phyloP scores from a whole-genome alignment of 2,888 invertebrate genomes.

The Brenthis ino region DNA sequence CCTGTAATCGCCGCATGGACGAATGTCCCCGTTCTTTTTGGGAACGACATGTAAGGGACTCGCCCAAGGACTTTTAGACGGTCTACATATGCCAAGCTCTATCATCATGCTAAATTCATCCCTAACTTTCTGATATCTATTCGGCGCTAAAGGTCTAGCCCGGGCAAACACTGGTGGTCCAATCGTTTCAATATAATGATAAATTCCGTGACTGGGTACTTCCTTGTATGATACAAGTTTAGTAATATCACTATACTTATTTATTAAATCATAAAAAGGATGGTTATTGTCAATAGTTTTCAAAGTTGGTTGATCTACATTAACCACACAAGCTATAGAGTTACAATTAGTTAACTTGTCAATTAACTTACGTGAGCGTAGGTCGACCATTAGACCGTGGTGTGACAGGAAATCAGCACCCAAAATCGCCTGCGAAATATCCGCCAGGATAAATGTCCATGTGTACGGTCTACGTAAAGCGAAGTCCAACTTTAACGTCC shows the following conservation, averaged over 20 bases:
- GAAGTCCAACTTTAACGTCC: slow-evolving; percentile 28
- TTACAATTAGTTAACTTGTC: not conserved
- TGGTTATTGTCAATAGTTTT: not conserved
- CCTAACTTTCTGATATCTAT: slow-evolving; percentile 1
- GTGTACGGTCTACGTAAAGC: slow-evolving; percentile 31
- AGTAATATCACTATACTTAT: no score
- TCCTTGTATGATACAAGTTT: no score
- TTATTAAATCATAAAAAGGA: no score
- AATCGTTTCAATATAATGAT: no score
- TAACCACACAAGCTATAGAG: not conserved
- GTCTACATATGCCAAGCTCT: slow-evolving; percentile 19
- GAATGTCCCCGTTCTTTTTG: slow-evolving; percentile 17
- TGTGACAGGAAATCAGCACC: slow-evolving; percentile 33
- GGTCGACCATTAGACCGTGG: no score
- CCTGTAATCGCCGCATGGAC: slow-evolving; percentile 18
- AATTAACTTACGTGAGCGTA: slow-evolving; percentile 1
- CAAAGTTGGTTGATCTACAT: no score
- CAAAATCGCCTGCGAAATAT: no score
- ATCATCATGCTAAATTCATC: slow-evolving; percentile 21
- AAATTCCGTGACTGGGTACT: no score
- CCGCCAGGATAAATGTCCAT: slow-evolving; percentile 34
- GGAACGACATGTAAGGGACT: slow-evolving; percentile 18
- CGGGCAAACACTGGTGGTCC: no score
- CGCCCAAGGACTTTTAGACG: slow-evolving; percentile 25
- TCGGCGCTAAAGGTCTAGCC: no score